Evolutionary conservation across 2,888 invertebrate species (phyloP), one percentile per base, ranked within the genome.

Genomic region (Dicyrtomina minuta): DNA sequence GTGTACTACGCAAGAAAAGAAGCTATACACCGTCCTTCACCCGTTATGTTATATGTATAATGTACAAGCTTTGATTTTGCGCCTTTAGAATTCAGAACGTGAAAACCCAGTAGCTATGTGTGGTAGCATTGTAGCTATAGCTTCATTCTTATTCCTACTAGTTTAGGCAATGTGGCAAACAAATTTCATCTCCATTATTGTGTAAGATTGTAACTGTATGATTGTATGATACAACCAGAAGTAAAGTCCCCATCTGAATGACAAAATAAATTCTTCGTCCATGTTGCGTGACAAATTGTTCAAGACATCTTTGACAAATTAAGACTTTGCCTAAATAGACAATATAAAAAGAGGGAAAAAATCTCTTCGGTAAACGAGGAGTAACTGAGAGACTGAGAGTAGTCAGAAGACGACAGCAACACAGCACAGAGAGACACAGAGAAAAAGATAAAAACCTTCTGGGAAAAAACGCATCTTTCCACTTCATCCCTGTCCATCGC

Each of bases 261-360:
- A 58, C 39, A 58, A 58, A 58, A 53, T 26, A 53, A 58, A 43
- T 44, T 27, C 20, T 51, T 67, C 67, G 62, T 55, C 62, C 70
- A 67, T 60, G 70, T 69, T 64, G 72, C 70, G 70, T 72, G 72
- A 72, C 72, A 72, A 72, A 72, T 72, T 72, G 66, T 70, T 64
- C 61, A 43, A 64, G 70, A 72, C 68, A 69, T 64, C 61, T 72
- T 72, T 70, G 72, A 72, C 72, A 72, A 72, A 70, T 72, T 70
- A 72, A 72, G 72, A 72, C 70, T 68, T 72, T 72, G 67, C 68
- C 68, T 72, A 72, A 72, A 72, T 70, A 70, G 65, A 69, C 70
- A 61, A 59, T 43, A 59, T 59, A 61, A 69, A 72, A 72, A 69
- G 60, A 33, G 65, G 59, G 55, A 59, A 59, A 65, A 65, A 65